Evolutionary conservation across 2,888 invertebrate genomes (phyloP).

Genomic region (Caenorhabditis sp.): DNA sequence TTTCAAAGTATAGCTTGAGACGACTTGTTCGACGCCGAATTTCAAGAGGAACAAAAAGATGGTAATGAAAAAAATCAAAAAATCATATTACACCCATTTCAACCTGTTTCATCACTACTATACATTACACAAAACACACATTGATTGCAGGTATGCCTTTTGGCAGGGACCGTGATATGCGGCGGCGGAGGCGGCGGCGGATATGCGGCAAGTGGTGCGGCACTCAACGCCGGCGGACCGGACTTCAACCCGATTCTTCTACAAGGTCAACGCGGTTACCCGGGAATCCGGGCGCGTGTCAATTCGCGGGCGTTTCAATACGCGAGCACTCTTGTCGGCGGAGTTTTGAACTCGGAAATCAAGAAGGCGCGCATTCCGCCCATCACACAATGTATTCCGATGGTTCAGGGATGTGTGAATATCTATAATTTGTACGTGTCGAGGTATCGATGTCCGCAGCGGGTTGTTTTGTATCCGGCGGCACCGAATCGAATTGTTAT

Average conservation of each 20-base stretch:
- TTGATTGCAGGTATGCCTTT: slow-evolving; percentile 16
- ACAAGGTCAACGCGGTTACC: slow-evolving; percentile 57
- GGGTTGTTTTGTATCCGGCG: slow-evolving; percentile 65
- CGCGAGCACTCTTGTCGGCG: slow-evolving; percentile 54
- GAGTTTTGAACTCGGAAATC: slow-evolving; percentile 60
- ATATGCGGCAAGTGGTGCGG: slow-evolving; percentile 9
- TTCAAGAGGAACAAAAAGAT: too few species aligned
- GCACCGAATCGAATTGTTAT: slow-evolving; percentile 64
- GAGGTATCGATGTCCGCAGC: slow-evolving; percentile 64
- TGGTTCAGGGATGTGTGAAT: slow-evolving; percentile 65
- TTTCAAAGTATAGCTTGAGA: too few species aligned
- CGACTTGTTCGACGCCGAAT: too few species aligned
- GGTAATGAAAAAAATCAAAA: too few species aligned
- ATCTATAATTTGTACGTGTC: slow-evolving; percentile 68
- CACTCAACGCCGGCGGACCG: slow-evolving; percentile 12
- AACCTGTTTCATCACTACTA: too few species aligned
- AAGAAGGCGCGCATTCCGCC: slow-evolving; percentile 63
- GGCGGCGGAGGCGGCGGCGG: slow-evolving; percentile 19
- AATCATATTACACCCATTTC: too few species aligned
- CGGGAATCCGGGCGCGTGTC: slow-evolving; percentile 65
- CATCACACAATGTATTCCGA: slow-evolving; percentile 63
- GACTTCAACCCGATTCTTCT: slow-evolving; percentile 58
- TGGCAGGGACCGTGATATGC: slow-evolving; percentile 25
- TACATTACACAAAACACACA: not conserved
- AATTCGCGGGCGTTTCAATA: slow-evolving; percentile 67